Percentiles rank a stretch among this genome's conserved stretches.
Evolutionary conservation across 30 jellyfish, hydroid and myxozoan genomes (phyloP).

Genomic region (Phacellophora camtschatica): DNA sequence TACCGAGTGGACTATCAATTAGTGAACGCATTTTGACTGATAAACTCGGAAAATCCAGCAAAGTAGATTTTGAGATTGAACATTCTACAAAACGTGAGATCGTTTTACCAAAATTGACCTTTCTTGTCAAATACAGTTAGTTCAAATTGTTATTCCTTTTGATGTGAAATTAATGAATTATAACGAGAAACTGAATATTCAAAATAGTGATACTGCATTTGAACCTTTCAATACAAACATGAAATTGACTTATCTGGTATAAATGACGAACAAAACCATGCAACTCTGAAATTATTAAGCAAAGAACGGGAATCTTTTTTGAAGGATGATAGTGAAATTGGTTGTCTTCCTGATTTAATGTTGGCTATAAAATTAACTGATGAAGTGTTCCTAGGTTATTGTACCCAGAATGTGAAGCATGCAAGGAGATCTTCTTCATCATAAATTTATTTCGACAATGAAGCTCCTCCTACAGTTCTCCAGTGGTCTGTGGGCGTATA

Average conservation of each 20-base stretch:
- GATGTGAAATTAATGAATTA: background rate
- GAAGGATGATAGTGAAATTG: constrained; percentile 11
- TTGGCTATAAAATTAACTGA: constrained; percentile 10
- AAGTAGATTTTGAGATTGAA: background rate
- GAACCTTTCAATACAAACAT: background rate
- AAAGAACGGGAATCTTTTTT: background rate
- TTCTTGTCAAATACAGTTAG: background rate
- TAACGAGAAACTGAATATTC: background rate
- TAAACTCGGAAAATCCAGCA: background rate
- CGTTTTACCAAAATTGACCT: background rate
- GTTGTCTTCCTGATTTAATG: background rate
- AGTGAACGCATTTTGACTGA: background rate
- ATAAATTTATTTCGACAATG: background rate
- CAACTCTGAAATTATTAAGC: background rate
- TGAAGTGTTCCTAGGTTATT: background rate
- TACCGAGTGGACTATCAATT: background rate
- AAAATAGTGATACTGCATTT: background rate
- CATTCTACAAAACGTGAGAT: constrained; percentile 2
- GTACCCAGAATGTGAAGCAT: background rate
- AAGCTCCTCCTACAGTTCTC: background rate
- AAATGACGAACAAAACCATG: background rate
- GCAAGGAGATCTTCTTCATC: background rate
- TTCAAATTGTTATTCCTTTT: background rate
- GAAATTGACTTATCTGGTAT: background rate
- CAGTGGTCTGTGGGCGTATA: constrained; percentile 50